Conservation (phyloP, 2,797 vertebrate species). For the Sebastolobus altivelis region DNA sequence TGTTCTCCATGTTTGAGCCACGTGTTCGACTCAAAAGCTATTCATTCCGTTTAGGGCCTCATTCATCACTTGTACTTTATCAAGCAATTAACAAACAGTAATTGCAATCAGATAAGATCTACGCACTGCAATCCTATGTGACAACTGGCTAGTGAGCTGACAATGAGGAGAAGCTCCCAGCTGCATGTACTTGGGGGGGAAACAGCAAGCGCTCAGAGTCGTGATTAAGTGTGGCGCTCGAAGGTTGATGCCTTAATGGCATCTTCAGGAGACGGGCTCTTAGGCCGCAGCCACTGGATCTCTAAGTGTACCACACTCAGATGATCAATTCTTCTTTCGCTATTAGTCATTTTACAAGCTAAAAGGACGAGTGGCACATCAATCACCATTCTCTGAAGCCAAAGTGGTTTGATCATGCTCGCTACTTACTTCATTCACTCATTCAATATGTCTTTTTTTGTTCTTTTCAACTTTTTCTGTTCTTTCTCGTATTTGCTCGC, state of each 20-base stretch:
- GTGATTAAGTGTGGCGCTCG: constrained; percentile 72
- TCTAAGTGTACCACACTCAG: constrained; percentile 66
- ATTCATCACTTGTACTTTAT: constrained; percentile 67
- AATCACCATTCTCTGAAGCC: constrained; percentile 72
- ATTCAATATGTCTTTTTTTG: constrained; percentile 6
- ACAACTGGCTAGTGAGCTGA: constrained; percentile 61
- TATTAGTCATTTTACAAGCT: constrained; percentile 71
- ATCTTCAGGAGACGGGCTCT: constrained; percentile 68
- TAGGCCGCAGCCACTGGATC: constrained; percentile 62
- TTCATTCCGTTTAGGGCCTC: constrained; percentile 54
- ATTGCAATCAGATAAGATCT: constrained; percentile 76
- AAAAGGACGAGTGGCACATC: constrained; percentile 74
- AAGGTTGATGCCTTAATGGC: constrained; percentile 73
- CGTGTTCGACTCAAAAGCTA: constrained; percentile 51
- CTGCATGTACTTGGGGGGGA: constrained; percentile 60
- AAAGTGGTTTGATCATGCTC: constrained; percentile 72
- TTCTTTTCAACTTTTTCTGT: constrained; percentile 40
- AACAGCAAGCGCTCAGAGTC: constrained; percentile 57
- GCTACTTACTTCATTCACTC: constrained; percentile 60
- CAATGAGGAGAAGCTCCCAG: constrained; percentile 57
- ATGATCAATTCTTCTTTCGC: constrained; percentile 75
- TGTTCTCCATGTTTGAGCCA: constrained; percentile 23
- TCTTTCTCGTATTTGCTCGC: constrained; percentile 41
- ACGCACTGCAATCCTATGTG: constrained; percentile 45
- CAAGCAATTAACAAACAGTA: constrained; percentile 78